Evolutionary conservation across 2,797 vertebrate genomes (phyloP).

Genomic region (Fistularia commersonii): DNA sequence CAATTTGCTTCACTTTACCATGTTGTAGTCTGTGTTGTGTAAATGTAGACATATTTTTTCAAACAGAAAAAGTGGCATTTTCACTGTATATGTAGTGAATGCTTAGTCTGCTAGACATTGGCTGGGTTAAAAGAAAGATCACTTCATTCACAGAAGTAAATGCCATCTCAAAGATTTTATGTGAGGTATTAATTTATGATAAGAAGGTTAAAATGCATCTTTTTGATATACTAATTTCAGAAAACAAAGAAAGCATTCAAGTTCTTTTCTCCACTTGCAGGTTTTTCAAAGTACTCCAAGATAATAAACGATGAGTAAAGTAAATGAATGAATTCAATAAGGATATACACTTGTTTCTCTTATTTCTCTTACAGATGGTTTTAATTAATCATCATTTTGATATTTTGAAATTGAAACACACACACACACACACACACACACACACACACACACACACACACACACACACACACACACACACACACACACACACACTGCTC

Average conservation of each 20-base stretch:
- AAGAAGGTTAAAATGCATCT: slow-evolving; percentile 33
- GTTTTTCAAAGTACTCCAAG: slow-evolving; percentile 21
- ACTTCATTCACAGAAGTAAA: slow-evolving; percentile 70
- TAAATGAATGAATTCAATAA: no score
- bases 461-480: no score
- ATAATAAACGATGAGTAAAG: slow-evolving; percentile 14
- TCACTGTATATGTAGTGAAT: slow-evolving; percentile 21
- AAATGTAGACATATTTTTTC: slow-evolving; percentile 86
- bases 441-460: no score
- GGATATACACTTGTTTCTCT: no score
- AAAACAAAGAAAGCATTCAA: slow-evolving; percentile 37
- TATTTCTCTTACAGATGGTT: no score
- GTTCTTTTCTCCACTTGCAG: slow-evolving; percentile 7
- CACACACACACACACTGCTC: no score
- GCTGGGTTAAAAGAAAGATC: slow-evolving; percentile 51
- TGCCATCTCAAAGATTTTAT: slow-evolving; percentile 46
- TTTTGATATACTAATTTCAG: slow-evolving; percentile 30
- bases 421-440: no score
- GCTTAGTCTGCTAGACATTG: slow-evolving; percentile 34
- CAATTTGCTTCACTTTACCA: slow-evolving; percentile 93
- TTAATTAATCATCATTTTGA: no score
- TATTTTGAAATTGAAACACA: no score
- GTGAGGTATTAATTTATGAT: slow-evolving; percentile 28
- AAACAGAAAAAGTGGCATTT: slow-evolving; percentile 82
- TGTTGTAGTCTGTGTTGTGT: slow-evolving; percentile 88